phyloP scores from a whole-genome alignment of 2,797 vertebrate genomes.

The Phrynocephalus guinanensis region DNA sequence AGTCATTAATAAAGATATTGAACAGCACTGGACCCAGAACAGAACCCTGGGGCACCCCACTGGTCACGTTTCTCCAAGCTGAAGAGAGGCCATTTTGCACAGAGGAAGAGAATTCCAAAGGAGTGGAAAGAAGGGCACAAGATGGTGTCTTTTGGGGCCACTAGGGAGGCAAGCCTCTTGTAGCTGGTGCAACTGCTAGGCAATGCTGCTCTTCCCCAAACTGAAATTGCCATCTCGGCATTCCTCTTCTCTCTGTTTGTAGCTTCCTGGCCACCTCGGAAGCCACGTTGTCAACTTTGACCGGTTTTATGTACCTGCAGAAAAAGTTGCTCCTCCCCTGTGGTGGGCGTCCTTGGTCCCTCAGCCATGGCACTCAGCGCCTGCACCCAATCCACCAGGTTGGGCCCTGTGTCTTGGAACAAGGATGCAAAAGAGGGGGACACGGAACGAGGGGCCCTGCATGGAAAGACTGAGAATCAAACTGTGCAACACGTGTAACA shows the following conservation, averaged over 20 bases:
- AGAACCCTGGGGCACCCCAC: no score
- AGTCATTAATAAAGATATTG: no score
- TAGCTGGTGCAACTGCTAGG: not conserved
- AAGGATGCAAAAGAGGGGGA: constrained; percentile 63
- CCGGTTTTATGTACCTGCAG: constrained; percentile 77
- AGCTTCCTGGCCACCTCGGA: no score
- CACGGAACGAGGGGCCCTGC: not conserved
- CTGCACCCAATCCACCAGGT: constrained; percentile 85
- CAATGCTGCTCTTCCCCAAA: rapidly evolving
- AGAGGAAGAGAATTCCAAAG: no score
- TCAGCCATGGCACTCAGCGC: constrained; percentile 76
- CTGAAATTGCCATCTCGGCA: no score
- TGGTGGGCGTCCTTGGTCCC: constrained; percentile 28
- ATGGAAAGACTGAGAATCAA: not conserved
- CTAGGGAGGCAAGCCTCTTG: not conserved
- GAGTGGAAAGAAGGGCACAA: not conserved
- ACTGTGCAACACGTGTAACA: no score
- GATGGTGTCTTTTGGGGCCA: not conserved
- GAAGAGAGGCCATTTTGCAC: no score
- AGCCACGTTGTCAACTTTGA: rapidly evolving
- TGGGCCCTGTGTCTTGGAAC: constrained; percentile 82
- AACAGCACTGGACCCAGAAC: no score
- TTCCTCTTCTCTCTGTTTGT: not conserved
- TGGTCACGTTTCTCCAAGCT: no score
- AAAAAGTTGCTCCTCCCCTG: constrained; percentile 77